Percentiles rank a stretch among this genome's conserved stretches.
Evolutionary conservation across 1,140 invertebrate species (phyloP).

Genomic region (Ceratosolen fusciceps): DNA sequence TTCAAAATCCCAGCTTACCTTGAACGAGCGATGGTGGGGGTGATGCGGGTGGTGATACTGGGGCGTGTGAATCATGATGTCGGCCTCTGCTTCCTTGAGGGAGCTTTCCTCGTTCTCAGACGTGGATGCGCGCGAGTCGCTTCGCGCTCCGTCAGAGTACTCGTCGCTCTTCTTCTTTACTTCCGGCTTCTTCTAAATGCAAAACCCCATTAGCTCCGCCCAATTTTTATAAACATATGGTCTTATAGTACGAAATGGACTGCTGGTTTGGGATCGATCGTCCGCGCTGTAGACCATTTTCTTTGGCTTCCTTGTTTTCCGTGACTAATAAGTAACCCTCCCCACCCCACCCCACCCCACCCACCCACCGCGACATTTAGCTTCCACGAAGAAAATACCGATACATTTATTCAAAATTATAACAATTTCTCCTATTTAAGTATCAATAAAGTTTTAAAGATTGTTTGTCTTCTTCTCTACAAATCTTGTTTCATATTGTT

Average conservation of each 20-base stretch:
- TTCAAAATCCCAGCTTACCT: constrained; percentile 69
- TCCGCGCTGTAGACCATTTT: too few relatives aligned
- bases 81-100: constrained; percentile 33
- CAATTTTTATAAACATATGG: not conserved
- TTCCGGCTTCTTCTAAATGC: constrained; percentile 56
- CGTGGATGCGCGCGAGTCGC: constrained; percentile 51
- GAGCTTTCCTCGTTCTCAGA: constrained; percentile 58
- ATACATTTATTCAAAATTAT: too few relatives aligned
- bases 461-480: too few relatives aligned
- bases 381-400: too few relatives aligned
- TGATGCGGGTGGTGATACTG: constrained; percentile 76
- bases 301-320: too few relatives aligned
- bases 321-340: too few relatives aligned
- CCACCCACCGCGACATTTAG: too few relatives aligned
- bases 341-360: too few relatives aligned
- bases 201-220: not conserved
- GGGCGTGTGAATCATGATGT: constrained; percentile 78
- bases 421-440: too few relatives aligned
- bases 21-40: constrained; percentile 73
- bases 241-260: not conserved
- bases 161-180: constrained; percentile 61
- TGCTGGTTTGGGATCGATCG: too few relatives aligned
- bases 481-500: too few relatives aligned
- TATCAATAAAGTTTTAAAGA: too few relatives aligned
- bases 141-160: constrained; percentile 56